Conservation (phyloP, 2,113 vertebrate species). For the Hyla sarda region DNA sequence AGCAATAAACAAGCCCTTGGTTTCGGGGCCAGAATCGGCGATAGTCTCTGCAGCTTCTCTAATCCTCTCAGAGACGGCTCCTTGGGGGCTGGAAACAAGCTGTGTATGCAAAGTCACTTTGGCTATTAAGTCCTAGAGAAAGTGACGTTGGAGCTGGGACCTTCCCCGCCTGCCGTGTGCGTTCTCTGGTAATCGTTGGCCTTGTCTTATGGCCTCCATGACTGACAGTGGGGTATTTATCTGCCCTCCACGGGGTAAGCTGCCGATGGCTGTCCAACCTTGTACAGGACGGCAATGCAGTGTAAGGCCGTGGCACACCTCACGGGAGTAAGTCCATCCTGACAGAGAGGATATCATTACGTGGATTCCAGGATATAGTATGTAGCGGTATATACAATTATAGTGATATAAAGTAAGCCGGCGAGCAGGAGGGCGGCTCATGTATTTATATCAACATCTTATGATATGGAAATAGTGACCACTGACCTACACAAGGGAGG, state of each 20-base stretch:
- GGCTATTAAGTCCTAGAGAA: constrained; percentile 18
- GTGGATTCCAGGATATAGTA: not conserved
- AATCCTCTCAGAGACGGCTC: constrained; percentile 6
- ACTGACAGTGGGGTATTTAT: not conserved
- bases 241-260: not conserved
- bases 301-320: not conserved
- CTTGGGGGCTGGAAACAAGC: constrained; percentile 1
- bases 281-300: not conserved
- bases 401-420: not conserved
- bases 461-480: not conserved
- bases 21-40: not conserved
- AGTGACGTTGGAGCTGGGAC: not conserved
- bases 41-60: not conserved
- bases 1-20: not conserved
- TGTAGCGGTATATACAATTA: not conserved
- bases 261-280: not conserved
- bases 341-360: not conserved
- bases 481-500: not conserved
- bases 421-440: not conserved
- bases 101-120: constrained; percentile 44
- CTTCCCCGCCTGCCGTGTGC: not conserved
- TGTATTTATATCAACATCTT: not conserved
- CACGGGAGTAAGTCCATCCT: not conserved
- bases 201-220: not conserved
- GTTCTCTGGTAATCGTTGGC: not conserved